Conservation (phyloP, 2,797 vertebrate genomes). For the Phoxinus dragarum region DNA sequence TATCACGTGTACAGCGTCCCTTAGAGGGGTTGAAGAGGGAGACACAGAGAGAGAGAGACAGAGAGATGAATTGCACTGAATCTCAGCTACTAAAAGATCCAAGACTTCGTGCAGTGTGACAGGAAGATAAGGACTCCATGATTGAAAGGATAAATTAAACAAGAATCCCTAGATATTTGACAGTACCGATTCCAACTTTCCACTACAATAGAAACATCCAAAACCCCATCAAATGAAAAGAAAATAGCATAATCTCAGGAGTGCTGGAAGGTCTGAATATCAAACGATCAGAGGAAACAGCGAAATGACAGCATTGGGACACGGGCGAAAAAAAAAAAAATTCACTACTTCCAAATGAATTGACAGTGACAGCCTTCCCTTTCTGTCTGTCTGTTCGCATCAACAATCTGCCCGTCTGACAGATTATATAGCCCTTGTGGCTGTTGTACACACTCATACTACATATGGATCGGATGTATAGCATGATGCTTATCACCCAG, state of each 20-base stretch:
- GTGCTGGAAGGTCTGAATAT: slow-evolving; percentile 22
- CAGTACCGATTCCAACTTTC: neutral
- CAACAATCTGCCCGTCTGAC: neutral
- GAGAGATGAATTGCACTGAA: slow-evolving; percentile 40
- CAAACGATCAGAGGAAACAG: neutral
- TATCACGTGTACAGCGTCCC: slow-evolving; percentile 96
- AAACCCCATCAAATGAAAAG: slow-evolving; percentile 34
- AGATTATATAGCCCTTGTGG: slow-evolving; percentile 24
- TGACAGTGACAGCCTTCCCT: slow-evolving; percentile 14
- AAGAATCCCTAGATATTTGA: slow-evolving; percentile 45
- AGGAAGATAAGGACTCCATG: slow-evolving; percentile 40
- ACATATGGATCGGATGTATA: slow-evolving; percentile 20
- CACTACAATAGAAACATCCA: slow-evolving; percentile 23
- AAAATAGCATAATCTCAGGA: slow-evolving; percentile 29
- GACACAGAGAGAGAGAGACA: slow-evolving; percentile 10
- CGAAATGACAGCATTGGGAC: neutral
- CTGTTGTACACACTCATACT: slow-evolving; percentile 5
- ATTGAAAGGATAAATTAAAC: slow-evolving; percentile 51
- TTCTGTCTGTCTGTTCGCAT: slow-evolving; percentile 31
- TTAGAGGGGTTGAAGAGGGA: slow-evolving; percentile 60
- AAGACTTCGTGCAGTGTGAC: slow-evolving; percentile 2
- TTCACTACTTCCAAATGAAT: slow-evolving; percentile 29
- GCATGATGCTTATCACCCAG: slow-evolving; percentile 18
- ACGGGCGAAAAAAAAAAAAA: neutral
- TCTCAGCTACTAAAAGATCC: slow-evolving; percentile 36